These are phyloP conservation scores for Megamerina dolium DNA, from an alignment of 2,888 invertebrate genomes.

Conservation along the genomic window DNA sequence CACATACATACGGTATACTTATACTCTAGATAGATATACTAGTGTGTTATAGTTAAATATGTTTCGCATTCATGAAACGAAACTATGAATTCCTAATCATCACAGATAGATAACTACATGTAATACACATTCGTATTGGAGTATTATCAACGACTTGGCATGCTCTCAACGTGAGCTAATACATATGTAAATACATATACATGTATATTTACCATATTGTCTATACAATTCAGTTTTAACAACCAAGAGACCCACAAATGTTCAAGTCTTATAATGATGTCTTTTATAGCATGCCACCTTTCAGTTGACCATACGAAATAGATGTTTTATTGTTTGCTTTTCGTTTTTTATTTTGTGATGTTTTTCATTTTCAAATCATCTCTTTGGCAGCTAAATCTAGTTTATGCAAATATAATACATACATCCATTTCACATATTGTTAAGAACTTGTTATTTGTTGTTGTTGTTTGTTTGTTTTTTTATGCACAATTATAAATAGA, in stretches of 20 bases:
- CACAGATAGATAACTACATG: background rate
- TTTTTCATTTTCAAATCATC: background rate
- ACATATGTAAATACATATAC: too few relatives aligned
- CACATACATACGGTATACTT: too few relatives aligned
- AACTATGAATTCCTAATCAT: slow-evolving; percentile 7
- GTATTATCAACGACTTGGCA: background rate
- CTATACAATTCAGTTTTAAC: background rate
- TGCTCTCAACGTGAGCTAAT: slow-evolving; percentile 3
- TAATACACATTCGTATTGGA: background rate
- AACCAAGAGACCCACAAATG: background rate
- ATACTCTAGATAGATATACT: too few relatives aligned
- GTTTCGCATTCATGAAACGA: too few relatives aligned
- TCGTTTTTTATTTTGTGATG: background rate
- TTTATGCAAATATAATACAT: background rate
- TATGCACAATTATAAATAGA: slow-evolving; percentile 1
- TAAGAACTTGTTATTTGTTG: background rate
- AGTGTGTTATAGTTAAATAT: too few relatives aligned
- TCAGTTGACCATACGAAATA: slow-evolving; percentile 3
- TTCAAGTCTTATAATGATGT: background rate
- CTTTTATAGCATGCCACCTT: background rate
- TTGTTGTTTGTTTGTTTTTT: slow-evolving; percentile 1
- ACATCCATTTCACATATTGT: background rate
- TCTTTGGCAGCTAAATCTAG: background rate
- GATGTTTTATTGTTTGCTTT: too few relatives aligned
- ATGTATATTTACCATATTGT: too few relatives aligned